phyloP scores from a whole-genome alignment of 2,113 vertebrate genomes.

The Melanerpes formicivorus region DNA sequence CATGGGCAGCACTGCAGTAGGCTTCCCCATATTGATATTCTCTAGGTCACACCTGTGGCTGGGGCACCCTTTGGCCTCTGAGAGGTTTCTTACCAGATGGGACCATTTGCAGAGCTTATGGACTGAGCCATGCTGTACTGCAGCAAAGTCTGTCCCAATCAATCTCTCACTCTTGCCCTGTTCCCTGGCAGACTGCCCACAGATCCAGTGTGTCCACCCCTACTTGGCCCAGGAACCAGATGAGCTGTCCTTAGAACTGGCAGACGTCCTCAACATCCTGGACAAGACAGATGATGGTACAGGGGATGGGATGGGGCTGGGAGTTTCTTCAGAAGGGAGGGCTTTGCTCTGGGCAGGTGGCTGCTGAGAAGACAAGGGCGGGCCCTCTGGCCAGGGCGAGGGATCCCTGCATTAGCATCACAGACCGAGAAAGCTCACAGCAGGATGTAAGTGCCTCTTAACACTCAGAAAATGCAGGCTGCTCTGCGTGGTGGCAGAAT shows the following conservation, averaged over 20 bases:
- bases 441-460: background rate
- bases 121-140: fast-evolving
- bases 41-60: fast-evolving
- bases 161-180: background rate
- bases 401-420: fast-evolving
- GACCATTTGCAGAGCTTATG: fast-evolving
- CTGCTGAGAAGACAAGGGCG: background rate
- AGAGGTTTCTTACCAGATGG: background rate
- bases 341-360: background rate
- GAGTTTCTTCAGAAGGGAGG: background rate
- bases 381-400: background rate
- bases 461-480: background rate
- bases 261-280: slow-evolving; percentile 91
- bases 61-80: background rate
- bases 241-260: slow-evolving; percentile 93
- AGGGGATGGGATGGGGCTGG: background rate
- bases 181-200: slow-evolving; percentile 84
- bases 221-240: slow-evolving; percentile 93
- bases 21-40: background rate
- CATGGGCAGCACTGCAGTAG: background rate
- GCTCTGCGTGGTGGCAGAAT: background rate
- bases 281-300: slow-evolving; percentile 92
- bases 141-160: fast-evolving
- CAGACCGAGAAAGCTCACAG: background rate
- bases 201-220: slow-evolving; percentile 96